Base-by-base conservation (phyloP, 2,113 vertebrate genomes). In the Clarias batrachus region DNA sequence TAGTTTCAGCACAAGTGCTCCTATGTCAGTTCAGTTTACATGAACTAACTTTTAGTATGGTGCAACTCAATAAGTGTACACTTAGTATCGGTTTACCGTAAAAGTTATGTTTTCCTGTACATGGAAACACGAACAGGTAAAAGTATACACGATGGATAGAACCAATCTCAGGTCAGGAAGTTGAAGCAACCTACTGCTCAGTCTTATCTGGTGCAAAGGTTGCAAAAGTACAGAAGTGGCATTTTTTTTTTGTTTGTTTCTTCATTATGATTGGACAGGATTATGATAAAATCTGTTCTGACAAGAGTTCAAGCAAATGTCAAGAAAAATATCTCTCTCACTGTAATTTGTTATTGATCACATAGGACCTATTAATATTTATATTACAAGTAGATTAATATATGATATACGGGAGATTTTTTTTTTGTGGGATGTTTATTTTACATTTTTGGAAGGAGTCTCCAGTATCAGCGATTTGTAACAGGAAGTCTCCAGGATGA, bases 81-180 rank as follows among this genome's bases (percentile, higher is more conserved):
- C 11, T 52, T 76, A 11, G 33, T 23, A 37, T 25, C 0, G 41
- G n/a, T 77, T n/a, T 77, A 54, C 48, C 7, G 48, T 77, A 76
- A 76, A 48, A 6, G 19, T 52, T 9, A 52, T 1, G 23, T 52
- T 76, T 48, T 76, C 73, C 37, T 76, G 73, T 23, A n/a, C 12
- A 16, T n/a, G 12, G 73, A 77, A n/a, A 77, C 23, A 9, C 41
- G n/a, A 8, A 76, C 23, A 76, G 41, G 23, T 54, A 25, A 54
- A 13, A n/a, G n/a, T 27, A 57, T 27, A 5, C 27, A n/a, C 4
- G 25, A 30, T 17, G 81, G 62, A 54, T 30, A 66, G n/a, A 83
- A 70, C 48, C 48, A 70, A 56, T 16, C 10, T 62, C 57, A 84
- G 33, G 57, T 71, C 52, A 70, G 66, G 81, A 74, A 62, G 70